phyloP scores from a whole-genome alignment of 2,888 invertebrate genomes.

The Beris chalybata region DNA sequence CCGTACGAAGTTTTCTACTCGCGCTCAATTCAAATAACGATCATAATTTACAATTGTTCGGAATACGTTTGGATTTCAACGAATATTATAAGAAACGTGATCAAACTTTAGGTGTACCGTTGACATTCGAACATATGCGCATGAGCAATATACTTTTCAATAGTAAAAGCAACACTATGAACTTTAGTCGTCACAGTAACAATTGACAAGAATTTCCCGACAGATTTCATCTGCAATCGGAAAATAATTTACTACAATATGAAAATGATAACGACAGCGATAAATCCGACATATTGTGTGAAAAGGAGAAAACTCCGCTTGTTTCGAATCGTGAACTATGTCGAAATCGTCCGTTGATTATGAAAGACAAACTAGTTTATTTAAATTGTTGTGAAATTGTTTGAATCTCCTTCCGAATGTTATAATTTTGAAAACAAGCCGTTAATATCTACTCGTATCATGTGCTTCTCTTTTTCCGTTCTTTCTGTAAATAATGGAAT shows the following conservation, averaged over 20 bases:
- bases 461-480: conserved; percentile 10
- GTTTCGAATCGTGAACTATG: neutral
- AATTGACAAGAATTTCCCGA: conserved; percentile 41
- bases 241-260: neutral
- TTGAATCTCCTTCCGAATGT: conserved; percentile 17
- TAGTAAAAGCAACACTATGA: conserved; percentile 38
- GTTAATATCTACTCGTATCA: neutral
- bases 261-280: neutral
- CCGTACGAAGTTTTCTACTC: conserved; percentile 82
- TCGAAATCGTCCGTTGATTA: conserved; percentile 26
- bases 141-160: conserved; percentile 59
- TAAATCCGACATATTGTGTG: neutral
- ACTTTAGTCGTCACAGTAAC: conserved; percentile 41
- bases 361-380: conserved; percentile 36
- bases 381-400: conserved; percentile 41
- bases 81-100: conserved; percentile 88
- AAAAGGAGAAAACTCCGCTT: neutral
- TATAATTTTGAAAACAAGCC: neutral
- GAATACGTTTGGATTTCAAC: conserved; percentile 92
- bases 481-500: conserved; percentile 25
- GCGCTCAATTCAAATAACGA: conserved; percentile 83
- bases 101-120: conserved; percentile 70
- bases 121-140: conserved; percentile 67
- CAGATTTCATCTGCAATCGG: neutral
- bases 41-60: conserved; percentile 84